Percentiles rank a stretch among this genome's conserved stretches.
phyloP scores from a whole-genome alignment of 1,140 invertebrate genomes.

The Helicoverpa zea region DNA sequence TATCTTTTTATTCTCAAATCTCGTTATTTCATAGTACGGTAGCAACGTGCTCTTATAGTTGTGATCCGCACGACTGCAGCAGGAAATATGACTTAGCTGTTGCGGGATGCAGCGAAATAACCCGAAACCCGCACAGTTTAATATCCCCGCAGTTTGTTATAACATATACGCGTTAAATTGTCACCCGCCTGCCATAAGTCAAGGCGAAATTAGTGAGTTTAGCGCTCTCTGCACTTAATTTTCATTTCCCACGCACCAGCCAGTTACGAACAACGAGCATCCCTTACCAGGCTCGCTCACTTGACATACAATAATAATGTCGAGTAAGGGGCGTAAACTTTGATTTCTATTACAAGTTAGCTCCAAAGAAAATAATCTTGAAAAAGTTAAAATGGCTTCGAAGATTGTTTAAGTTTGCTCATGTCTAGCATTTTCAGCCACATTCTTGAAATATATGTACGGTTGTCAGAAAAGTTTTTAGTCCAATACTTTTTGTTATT shows the following conservation, averaged over 20 bases:
- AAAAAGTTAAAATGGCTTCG: conserved; percentile 37
- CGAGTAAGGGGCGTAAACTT: conserved; percentile 20
- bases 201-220: conserved; percentile 71
- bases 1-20: conserved; percentile 46
- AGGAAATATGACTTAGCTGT: conserved; percentile 71
- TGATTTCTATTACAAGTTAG: conserved; percentile 37
- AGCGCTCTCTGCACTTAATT: conserved; percentile 63
- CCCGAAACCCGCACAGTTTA: conserved; percentile 69
- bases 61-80: conserved; percentile 61
- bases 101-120: conserved; percentile 67
- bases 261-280: conserved; percentile 50
- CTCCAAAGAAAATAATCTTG: conserved; percentile 24
- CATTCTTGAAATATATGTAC: conserved; percentile 21
- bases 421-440: conserved; percentile 38
- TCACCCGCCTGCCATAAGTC: conserved; percentile 63
- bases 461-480: neutral
- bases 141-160: conserved; percentile 71
- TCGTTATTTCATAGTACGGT: conserved; percentile 44
- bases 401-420: conserved; percentile 33
- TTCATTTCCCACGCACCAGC: conserved; percentile 56
- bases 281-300: conserved; percentile 38
- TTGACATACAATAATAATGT: conserved; percentile 45
- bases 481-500: conserved; percentile 1
- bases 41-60: conserved; percentile 53
- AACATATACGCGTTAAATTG: conserved; percentile 69